Conservation (phyloP, 92 coral and sea anemone genomes). For the Zoanthus solanderi region DNA sequence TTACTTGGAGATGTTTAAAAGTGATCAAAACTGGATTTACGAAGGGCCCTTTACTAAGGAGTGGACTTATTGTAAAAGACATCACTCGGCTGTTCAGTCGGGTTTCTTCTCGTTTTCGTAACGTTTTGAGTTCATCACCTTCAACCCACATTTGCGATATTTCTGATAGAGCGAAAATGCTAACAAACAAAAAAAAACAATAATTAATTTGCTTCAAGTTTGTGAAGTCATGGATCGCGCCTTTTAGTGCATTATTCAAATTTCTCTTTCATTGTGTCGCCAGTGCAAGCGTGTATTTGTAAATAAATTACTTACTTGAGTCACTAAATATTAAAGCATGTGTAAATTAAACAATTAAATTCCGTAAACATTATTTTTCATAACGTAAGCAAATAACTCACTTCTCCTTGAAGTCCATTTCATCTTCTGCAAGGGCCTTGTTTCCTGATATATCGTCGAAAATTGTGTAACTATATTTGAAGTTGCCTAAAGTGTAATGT, state of each 20-base stretch:
- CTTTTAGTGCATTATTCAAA: no score
- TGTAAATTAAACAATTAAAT: no score
- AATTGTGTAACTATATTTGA: conserved; percentile 43
- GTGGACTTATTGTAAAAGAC: conserved; percentile 34
- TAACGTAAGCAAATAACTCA: conserved; percentile 4
- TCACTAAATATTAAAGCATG: no score
- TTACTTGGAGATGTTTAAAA: conserved; percentile 69
- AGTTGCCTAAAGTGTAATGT: conserved; percentile 9
- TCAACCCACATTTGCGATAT: conserved; percentile 73
- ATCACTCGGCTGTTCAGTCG: conserved; percentile 70
- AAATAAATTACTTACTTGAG: no score
- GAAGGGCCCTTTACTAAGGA: conserved; percentile 37
- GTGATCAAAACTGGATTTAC: conserved; percentile 62
- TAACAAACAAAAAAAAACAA: conserved; percentile 7
- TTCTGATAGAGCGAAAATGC: conserved; percentile 66
- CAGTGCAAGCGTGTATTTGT: no score
- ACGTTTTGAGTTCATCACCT: conserved; percentile 65
- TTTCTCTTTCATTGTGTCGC: no score
- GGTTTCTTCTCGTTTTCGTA: conserved; percentile 53
- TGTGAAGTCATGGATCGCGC: no score
- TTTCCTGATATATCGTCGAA: conserved; percentile 32
- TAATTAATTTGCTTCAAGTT: no score
- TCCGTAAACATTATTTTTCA: no score
- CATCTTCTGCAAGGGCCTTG: conserved; percentile 35
- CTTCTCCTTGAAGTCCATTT: conserved; percentile 71